Evolutionary conservation across 2,113 vertebrate species (phyloP).

Genomic region (Psittacara wagleri): DNA sequence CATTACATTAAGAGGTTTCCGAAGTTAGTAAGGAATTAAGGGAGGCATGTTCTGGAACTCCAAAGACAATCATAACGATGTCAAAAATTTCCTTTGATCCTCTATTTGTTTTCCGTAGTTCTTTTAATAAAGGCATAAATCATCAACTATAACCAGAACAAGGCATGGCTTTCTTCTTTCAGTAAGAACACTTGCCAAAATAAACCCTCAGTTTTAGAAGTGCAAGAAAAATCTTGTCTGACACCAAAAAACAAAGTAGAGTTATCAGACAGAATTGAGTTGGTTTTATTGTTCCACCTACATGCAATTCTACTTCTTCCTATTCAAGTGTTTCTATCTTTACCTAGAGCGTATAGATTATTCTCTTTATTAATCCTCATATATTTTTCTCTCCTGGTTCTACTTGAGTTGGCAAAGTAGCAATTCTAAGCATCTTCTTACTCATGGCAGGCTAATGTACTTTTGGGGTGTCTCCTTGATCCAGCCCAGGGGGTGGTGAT

Average conservation of each 20-base stretch:
- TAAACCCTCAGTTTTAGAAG: background rate
- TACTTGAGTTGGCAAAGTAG: background rate
- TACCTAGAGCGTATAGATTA: background rate
- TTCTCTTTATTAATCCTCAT: background rate
- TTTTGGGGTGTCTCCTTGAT: background rate
- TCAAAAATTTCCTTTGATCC: conserved; percentile 42
- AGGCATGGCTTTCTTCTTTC: background rate
- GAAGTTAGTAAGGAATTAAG: conserved; percentile 23
- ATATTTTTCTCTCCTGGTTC: background rate
- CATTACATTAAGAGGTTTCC: conserved; percentile 14
- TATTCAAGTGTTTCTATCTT: background rate
- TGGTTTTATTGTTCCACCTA: background rate
- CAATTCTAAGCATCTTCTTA: background rate
- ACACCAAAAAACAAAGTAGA: background rate
- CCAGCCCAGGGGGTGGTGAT: background rate
- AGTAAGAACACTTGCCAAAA: background rate
- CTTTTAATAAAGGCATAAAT: background rate
- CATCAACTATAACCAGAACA: background rate
- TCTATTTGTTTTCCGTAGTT: conserved; percentile 1
- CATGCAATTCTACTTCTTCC: background rate
- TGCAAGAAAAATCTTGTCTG: background rate
- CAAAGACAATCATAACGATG: background rate
- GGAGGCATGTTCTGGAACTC: background rate
- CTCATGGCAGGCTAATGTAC: background rate
- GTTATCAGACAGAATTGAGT: background rate